These are phyloP conservation scores for Drosophila mayri DNA, from an alignment of 1,140 invertebrate species.

Conservation along the genomic window DNA sequence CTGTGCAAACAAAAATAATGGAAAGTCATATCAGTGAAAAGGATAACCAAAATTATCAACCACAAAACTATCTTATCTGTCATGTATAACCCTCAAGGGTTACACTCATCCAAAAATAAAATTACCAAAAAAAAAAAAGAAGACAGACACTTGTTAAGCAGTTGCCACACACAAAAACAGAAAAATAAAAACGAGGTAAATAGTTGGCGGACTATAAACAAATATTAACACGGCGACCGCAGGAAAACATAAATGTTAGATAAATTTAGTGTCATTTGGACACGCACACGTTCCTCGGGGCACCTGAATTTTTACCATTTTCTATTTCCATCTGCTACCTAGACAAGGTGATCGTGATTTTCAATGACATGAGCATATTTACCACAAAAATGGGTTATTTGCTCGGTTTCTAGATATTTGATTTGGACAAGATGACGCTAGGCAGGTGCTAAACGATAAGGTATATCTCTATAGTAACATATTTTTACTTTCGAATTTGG, in stretches of 20 bases:
- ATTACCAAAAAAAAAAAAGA: conserved; percentile 5
- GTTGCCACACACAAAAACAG: conserved; percentile 47
- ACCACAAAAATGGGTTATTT: conserved; percentile 78
- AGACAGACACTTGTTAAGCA: conserved; percentile 70
- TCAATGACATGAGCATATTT: conserved; percentile 74
- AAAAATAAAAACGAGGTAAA: conserved; percentile 50
- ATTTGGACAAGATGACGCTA: conserved; percentile 22
- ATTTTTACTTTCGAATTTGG: not conserved
- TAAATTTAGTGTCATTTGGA: conserved; percentile 71
- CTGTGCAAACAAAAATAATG: conserved; percentile 18
- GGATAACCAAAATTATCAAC: conserved; percentile 36
- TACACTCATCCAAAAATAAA: conserved; percentile 25
- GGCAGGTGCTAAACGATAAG: conserved; percentile 76
- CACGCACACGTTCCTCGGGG: conserved; percentile 59
- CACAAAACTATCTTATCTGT: conserved; percentile 37
- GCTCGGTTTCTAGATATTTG: conserved; percentile 26
- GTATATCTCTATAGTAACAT: conserved; percentile 29
- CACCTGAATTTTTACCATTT: conserved; percentile 55
- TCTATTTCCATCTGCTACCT: conserved; percentile 26
- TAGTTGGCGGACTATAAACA: conserved; percentile 49
- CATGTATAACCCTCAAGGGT: conserved; percentile 34
- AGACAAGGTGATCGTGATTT: conserved; percentile 69
- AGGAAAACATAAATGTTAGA: conserved; percentile 44
- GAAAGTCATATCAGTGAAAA: conserved; percentile 17
- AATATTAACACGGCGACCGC: conserved; percentile 60